Evolutionary conservation across 2,113 vertebrate genomes (phyloP).

Genomic region (Dasypus novemcinctus): DNA sequence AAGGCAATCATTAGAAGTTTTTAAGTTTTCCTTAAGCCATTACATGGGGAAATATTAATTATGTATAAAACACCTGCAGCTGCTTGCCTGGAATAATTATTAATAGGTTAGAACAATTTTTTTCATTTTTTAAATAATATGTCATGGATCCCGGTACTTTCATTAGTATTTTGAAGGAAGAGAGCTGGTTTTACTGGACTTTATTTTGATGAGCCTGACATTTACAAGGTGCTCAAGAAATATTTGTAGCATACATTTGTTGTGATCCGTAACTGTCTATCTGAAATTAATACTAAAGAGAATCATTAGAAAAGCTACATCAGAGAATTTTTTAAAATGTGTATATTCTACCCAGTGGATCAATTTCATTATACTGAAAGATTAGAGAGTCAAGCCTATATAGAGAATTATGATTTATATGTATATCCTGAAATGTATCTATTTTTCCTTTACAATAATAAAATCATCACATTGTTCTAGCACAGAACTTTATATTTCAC

Average conservation of each 20-base stretch:
- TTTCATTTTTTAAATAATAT: slow-evolving; percentile 42
- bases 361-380: neutral
- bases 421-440: neutral
- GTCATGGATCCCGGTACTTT: neutral
- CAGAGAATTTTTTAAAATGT: neutral
- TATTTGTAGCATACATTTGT: neutral
- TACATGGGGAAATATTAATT: slow-evolving; percentile 44
- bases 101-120: slow-evolving; percentile 9
- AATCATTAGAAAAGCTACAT: neutral
- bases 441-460: neutral
- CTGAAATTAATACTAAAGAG: slow-evolving; percentile 20
- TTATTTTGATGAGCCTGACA: neutral
- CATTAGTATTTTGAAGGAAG: slow-evolving; percentile 4
- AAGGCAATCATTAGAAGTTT: neutral
- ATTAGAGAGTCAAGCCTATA: neutral
- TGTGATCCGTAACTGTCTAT: neutral
- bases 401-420: neutral
- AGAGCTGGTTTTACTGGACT: neutral
- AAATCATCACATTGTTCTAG: neutral
- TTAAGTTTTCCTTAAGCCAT: slow-evolving; percentile 11
- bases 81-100: neutral
- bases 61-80: neutral
- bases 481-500: neutral
- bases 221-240: neutral
- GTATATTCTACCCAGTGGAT: neutral